Evolutionary conservation across 2,113 vertebrate genomes (phyloP).

Genomic region (Diglossa brunneiventris): DNA sequence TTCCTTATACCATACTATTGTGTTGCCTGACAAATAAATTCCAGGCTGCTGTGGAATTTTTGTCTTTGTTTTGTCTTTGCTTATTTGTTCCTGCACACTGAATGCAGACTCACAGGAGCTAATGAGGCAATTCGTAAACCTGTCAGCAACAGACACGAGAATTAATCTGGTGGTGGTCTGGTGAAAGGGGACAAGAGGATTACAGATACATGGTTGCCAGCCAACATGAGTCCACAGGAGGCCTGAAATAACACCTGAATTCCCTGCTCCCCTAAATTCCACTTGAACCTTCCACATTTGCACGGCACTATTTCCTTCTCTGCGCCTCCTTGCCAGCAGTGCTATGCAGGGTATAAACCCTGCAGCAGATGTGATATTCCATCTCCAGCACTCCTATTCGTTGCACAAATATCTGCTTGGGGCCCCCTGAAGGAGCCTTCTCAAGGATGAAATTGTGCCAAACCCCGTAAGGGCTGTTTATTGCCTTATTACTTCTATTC

Average conservation of each 20-base stretch:
- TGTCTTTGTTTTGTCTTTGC: slow-evolving; percentile 12
- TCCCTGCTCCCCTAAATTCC: background rate
- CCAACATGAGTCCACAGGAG: background rate
- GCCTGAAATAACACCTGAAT: background rate
- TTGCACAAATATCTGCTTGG: background rate
- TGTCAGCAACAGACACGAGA: slow-evolving; percentile 22
- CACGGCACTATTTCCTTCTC: background rate
- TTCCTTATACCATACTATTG: background rate
- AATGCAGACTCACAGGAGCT: slow-evolving; percentile 22
- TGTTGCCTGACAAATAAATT: slow-evolving; percentile 23
- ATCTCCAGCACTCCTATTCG: background rate
- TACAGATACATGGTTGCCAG: background rate
- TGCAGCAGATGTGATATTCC: background rate
- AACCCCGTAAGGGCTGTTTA: background rate
- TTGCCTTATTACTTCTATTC: background rate
- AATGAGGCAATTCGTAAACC: slow-evolving; percentile 60
- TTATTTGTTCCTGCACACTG: background rate
- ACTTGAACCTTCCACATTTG: background rate
- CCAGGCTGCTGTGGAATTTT: slow-evolving; percentile 14
- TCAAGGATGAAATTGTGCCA: background rate
- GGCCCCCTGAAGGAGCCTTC: background rate
- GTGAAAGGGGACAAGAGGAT: background rate
- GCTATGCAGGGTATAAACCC: background rate
- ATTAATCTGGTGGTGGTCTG: slow-evolving; percentile 27
- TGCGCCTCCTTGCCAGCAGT: background rate